A percentile compares a stretch with the other conserved stretches of the same genome.
Conservation (phyloP, 2,797 vertebrate species). For the Carapus acus region DNA sequence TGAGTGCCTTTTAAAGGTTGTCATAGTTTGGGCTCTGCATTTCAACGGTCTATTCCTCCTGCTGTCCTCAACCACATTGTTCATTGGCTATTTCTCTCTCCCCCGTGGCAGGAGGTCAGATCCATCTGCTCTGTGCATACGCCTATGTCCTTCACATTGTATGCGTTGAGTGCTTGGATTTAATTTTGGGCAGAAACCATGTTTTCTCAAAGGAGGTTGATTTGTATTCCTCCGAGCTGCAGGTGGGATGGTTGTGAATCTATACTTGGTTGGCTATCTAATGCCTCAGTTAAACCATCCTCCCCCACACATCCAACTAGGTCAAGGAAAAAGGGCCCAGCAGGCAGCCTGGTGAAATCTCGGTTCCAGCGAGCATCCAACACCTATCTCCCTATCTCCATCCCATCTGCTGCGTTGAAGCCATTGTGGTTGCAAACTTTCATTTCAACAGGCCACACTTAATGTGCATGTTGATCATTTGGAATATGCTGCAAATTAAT, state of each 20-base stretch:
- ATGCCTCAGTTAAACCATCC: slow-evolving; percentile 58
- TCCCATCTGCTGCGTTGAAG: background rate
- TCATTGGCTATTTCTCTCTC: slow-evolving; percentile 16
- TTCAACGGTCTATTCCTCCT: slow-evolving; percentile 13
- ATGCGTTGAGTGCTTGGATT: slow-evolving; percentile 25
- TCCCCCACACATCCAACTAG: slow-evolving; percentile 27
- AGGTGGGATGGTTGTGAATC: slow-evolving; percentile 20
- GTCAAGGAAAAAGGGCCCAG: slow-evolving; percentile 12
- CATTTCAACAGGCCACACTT: no score
- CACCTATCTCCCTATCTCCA: background rate
- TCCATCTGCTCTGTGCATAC: slow-evolving; percentile 15
- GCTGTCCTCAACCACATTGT: slow-evolving; percentile 6
- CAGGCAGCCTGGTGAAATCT: slow-evolving; percentile 23
- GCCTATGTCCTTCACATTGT: slow-evolving; percentile 2
- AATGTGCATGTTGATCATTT: no score
- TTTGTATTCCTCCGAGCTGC: slow-evolving; percentile 33
- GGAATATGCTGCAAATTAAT: no score
- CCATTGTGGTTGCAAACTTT: no score
- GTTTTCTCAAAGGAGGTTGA: slow-evolving; percentile 46
- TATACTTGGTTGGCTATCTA: slow-evolving; percentile 38
- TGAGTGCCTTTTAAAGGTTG: slow-evolving; percentile 7
- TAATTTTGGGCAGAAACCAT: slow-evolving; percentile 45
- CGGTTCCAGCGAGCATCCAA: slow-evolving; percentile 22
- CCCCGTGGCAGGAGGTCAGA: slow-evolving; percentile 3
- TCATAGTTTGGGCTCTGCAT: slow-evolving; percentile 17